Base-by-base conservation (phyloP, 2,113 vertebrate genomes). In the Burhinus bistriatus region DNA sequence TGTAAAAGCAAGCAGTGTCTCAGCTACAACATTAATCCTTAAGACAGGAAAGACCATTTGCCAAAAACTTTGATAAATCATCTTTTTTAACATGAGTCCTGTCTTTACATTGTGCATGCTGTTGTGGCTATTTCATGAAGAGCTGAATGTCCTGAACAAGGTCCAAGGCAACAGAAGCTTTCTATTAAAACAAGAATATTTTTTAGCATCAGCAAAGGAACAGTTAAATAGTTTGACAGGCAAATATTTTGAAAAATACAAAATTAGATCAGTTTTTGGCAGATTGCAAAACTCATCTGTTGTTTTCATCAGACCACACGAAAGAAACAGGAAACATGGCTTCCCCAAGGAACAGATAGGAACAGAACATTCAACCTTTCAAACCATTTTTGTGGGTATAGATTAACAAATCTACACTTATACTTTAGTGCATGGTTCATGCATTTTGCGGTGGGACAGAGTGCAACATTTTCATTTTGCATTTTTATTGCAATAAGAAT, bases 261-360 rank as follows among this genome's bases (percentile, higher is more conserved):
- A 72, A 87, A 93, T 85, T 61, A 96, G 62, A 66, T 96, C 95
- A 93, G 66, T 65, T 69, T 90, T 93, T 96, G 94, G 87, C 91
- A 80, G 49, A 18, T 58, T 15, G 34, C 49, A 77, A 22, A 79
- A 26, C 65, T 87, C 73, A n/a, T 90, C 87, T 93, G 87, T 32
- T 91, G 57, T 93, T 95, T 95, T 51, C 81, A 87, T 76, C 69
- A 85, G 69, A 36, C 12, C 30, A 45, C 38, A n/a, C 5, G 2
- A 49, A 85, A 61, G 71, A 62, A 71, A 42, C 32, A 42, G 66
- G 49, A 95, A 61, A 83, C 23, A 1, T 19, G 44, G 47, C 52
- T 47, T 83, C 72, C 72, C 76, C 83, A 54, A 65, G 92, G 84
- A 95, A 9, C 9, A 30, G 66, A n/a, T 26, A 69, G 66, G 75